Base-by-base conservation (phyloP, 2,888 invertebrate genomes). In the Steromphala cineraria region DNA sequence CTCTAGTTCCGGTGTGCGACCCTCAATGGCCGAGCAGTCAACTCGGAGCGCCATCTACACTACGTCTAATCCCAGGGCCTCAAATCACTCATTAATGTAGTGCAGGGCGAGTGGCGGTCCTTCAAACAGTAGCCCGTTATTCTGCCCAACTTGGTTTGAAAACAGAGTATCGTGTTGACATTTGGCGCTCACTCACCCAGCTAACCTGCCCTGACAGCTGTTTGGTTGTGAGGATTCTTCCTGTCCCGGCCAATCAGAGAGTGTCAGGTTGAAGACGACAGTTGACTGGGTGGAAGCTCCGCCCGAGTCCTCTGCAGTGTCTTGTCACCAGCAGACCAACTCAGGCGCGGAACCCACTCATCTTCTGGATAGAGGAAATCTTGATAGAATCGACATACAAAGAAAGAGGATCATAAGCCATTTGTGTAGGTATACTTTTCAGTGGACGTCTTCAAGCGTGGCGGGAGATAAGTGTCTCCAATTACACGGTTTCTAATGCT, bases 81-180 rank as follows among this genome's bases (percentile, higher is more conserved):
- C 76, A 53, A 55, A 53, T 55, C 53, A 55, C 76, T 76, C 76
- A 76, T 76, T 76, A 76, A 76, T 76, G 55, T 53, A 53, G 53
- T 76, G 24, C 53, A 52, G 55, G 53, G 53, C 55, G 24, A 76
- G 55, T 55, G n/a, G 53, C 13, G 53, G 76, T 53, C 53, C 53
- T 76, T 76, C 76, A 55, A 76, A 76, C 55, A 40, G 76, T 28
- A 53, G 24, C 15, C 76, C 40, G 36, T 76, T 76, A 76, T 76
- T 24, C 76, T 55, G 36, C 76, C n/a, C 76, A 76, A 55, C 15
- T 53, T 76, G 76, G 76, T 31, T 55, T 53, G 53, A 53, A 76
- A 76, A 53, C 53, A n/a, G 55, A 76, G n/a, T 76, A 28, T 55
- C 24, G 31, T 76, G 55, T 76, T 76, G 76, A 53, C 76, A 55